Evolutionary conservation across 23 tunicate genomes (phyloP), one percentile per base, ranked within the genome.

Genomic region (Corella eumyota): DNA sequence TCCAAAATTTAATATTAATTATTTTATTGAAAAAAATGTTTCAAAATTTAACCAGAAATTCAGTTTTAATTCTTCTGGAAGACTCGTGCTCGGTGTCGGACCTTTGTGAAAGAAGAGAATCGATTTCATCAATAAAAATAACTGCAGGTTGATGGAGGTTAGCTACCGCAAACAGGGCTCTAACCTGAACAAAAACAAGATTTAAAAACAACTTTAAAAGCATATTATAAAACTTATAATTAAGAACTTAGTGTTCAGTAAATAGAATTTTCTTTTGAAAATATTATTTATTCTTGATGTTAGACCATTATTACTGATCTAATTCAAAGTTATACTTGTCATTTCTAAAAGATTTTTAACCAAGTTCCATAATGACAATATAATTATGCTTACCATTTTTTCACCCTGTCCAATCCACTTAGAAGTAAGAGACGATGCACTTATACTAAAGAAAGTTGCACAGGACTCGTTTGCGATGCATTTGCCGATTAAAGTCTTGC

Each of bases 391-490:
- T 1, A 83, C 98, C 92, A 92, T 71, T 76, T 92, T 92, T 61
- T 92, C 98, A 30, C 93, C 98, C 77, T 92, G 95, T 33, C 98
- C 98, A 58, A 92, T 90, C 98, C 98, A 92, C 58, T 92, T 92
- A 9, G 98, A 92, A 17, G 98, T 92, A 31, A 92, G 55, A 3
- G 98, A 92, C 2, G 98, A 92, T 45, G 98, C 98, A 36, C 80
- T 70, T 45, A 91, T 91, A 45, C 91, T 81, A 44, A 92, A 92
- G 46, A 92, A 92, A 2, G 98, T 92, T 0, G 98, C 98, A 3
- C 82, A 77, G 27, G 98, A 83, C 37, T 82, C 86, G 55, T 73
- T 67, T 26, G 98, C 98, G 25, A 92, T 92, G 60, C 98, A 92
- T 67, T 92, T 92, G 28, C 98, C 98, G 32, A 92, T 92, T 66